Evolutionary conservation across 2,797 vertebrate genomes (phyloP), one percentile per base, ranked within the genome.

Genomic region (Takifugu ocellatus): DNA sequence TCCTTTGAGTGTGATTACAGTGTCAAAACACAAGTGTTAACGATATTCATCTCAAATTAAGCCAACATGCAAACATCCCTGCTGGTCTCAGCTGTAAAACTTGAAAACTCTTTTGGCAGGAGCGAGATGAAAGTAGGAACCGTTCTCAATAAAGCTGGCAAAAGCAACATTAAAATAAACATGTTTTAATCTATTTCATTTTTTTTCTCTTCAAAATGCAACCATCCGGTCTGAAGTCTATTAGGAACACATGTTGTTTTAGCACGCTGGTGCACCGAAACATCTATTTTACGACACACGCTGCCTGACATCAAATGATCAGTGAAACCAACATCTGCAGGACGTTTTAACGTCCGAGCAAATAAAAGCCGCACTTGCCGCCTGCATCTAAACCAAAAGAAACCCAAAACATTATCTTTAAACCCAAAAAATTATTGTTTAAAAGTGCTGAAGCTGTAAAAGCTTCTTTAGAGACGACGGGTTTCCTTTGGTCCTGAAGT

Each of bases 311-410:
- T 77, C 75, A 72, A 70, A 80, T 76, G 59, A 68, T 78, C 72
- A 80, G 82, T 84, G 77, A 70, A 83, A 68, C 27, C 60, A 81
- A 82, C 87, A 88, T 84, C 83, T 88, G 82, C 63, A 67, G 75
- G 52, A 70, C 68, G 78, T 83, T 82, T 71, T 69, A 74, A 63
- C 56, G 72, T 74, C 68, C 54, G 51, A 78, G 60, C 68, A 80
- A 82, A 78, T 71, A 74, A 77, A 69, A 75, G 70, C 66, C 70
- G 60, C 64, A 82, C 80, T 83, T 87, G 78, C 81, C 78, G 75
- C 54, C 54, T 48, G 25, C 25, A 9, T 48, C 25, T 48, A 48
- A 48, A 59, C 72, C 68, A 70, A 25, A 21, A 75, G 59, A 76
- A 77, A 10, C 31, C 31, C 36, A 33, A 8, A 9, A 33, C 71